Percentiles rank a stretch among this genome's conserved stretches.
Evolutionary conservation across 2,797 vertebrate species (phyloP).

Genomic region (Falco berigora): DNA sequence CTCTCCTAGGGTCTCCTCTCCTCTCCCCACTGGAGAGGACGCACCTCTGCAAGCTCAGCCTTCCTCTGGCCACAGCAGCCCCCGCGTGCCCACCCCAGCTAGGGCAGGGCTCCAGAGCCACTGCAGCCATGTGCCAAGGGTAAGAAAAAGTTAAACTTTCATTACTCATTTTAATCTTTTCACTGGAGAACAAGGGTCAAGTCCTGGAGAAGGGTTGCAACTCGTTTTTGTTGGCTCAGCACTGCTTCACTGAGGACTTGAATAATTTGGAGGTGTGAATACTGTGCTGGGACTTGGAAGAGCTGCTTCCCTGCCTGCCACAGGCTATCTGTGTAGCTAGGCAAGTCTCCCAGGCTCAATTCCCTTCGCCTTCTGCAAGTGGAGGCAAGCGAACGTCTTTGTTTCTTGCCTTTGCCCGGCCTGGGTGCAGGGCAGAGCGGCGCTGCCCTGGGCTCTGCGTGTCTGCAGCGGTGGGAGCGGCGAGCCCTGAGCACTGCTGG

Average conservation of each 20-base stretch:
- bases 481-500: not conserved
- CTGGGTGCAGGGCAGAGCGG: not conserved
- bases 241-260: not conserved
- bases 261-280: not conserved
- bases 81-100: not conserved
- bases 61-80: not conserved
- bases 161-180: not conserved
- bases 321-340: not conserved
- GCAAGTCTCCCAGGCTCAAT: accelerated
- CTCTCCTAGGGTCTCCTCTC: not conserved
- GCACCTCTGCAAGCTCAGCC: not conserved
- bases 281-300: not conserved
- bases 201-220: not conserved
- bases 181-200: not conserved
- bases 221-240: not conserved
- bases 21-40: not conserved
- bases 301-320: not conserved
- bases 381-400: not conserved
- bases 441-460: not conserved
- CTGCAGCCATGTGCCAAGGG: not conserved
- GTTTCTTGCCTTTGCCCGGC: not conserved
- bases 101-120: not conserved
- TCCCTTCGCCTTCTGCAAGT: not conserved
- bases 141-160: not conserved
- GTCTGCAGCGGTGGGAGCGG: not conserved